phyloP scores from a whole-genome alignment of 1,140 invertebrate genomes.

The Pemphigus obesinymphae region DNA sequence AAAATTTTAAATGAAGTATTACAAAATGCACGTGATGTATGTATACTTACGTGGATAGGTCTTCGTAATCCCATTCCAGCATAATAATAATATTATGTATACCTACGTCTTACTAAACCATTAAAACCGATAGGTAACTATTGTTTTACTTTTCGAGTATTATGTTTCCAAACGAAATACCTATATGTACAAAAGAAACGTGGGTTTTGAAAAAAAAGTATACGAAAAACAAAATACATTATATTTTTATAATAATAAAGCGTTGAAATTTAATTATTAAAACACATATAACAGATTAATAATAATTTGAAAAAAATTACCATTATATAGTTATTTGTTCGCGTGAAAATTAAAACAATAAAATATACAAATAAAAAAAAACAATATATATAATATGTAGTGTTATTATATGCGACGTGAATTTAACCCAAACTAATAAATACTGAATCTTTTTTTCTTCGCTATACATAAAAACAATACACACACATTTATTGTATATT shows the following conservation, averaged over 20 bases:
- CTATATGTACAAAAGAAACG: no score
- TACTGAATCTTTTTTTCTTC: conserved; percentile 15
- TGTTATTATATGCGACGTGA: not conserved
- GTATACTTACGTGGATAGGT: not conserved
- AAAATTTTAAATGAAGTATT: no score
- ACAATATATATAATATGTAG: not conserved
- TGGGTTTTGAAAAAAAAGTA: not conserved
- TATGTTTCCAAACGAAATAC: not conserved
- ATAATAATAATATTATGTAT: no score
- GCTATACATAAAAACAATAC: not conserved
- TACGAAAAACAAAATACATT: not conserved
- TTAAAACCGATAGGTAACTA: not conserved
- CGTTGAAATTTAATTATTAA: not conserved
- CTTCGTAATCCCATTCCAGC: not conserved
- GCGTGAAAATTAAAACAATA: conserved; percentile 33
- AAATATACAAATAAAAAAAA: conserved; percentile 27
- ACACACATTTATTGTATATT: not conserved
- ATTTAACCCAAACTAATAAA: conserved; percentile 24
- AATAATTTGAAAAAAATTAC: not conserved
- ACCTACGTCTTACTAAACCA: no score
- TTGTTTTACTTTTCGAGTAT: not conserved
- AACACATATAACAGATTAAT: conserved; percentile 1
- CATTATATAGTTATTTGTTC: conserved; percentile 29
- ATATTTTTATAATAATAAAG: not conserved
- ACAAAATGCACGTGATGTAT: not conserved